Base-by-base conservation (phyloP, 2,888 invertebrate species). In the Iselma pallidipennis region DNA sequence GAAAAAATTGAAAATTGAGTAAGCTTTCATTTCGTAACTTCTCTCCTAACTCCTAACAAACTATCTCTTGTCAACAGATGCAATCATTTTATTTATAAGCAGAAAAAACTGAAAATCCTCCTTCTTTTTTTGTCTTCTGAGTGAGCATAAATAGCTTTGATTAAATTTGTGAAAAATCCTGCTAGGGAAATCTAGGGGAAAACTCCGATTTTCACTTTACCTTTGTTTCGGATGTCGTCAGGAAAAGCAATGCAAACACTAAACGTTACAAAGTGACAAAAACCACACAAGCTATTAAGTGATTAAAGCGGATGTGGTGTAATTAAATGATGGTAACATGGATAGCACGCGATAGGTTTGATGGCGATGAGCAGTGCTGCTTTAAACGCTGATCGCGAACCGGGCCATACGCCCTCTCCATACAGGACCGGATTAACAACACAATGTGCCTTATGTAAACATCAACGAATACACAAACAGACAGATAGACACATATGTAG, bases 221-320 rank as follows among this genome's bases (percentile, higher is more conserved):
- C 45, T 45, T 45, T 10, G 21, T 21, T 45, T 10, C 28, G 57
- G 58, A 59, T 48, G 50, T 12, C 19, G 29, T 29, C 45, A 45
- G 10, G 54, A 49, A 59, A n/a, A 49, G 69, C 72, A 70, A 65
- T 62, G 67, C 66, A 68, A 71, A 70, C 69, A 69, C 57, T 65
- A 70, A 71, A 72, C 65, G 70, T 65, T 68, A 71, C 69, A 68
- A 75, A 74, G 73, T 73, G 75, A 75, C 75, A 75, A 74, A 75
- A 74, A 73, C 71, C 74, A 73, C 73, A 72, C 71, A 62, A 71
- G 69, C 73, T 71, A 73, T 74, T 73, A 74, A 74, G 72, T 67
- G 70, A 69, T 71, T 73, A 73, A 74, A 73, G 73, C 66, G 67
- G 73, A 74, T 71, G 63, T 63, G 59, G 63, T 65, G 69, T 69